These are phyloP conservation scores for Orientallactaga sibirica DNA, from an alignment of 2,797 vertebrate genomes.

Conservation along the genomic window DNA sequence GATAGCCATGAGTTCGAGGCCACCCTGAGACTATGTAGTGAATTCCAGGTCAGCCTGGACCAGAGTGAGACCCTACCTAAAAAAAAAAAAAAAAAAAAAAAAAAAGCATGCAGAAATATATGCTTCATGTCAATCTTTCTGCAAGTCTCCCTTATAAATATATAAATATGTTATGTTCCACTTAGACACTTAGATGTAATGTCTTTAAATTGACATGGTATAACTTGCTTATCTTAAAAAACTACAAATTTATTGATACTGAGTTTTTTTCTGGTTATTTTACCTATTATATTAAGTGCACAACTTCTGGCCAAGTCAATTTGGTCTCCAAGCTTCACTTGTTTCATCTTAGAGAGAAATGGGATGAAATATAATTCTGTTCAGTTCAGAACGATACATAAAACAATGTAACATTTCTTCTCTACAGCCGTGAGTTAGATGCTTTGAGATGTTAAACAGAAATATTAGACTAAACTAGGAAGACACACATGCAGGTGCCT, in stretches of 20 bases:
- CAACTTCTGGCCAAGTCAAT: neutral
- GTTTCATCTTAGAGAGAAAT: slow-evolving; percentile 36
- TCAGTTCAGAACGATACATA: neutral
- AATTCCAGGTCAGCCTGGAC: too few relatives aligned
- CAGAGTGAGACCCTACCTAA: too few relatives aligned
- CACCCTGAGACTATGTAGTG: too few relatives aligned
- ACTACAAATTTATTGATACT: neutral
- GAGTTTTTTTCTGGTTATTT: slow-evolving; percentile 35
- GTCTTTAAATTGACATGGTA: slow-evolving; percentile 13
- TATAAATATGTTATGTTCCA: neutral
- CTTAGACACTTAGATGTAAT: slow-evolving; percentile 29
- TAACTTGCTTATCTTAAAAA: neutral
- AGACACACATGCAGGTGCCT: too few relatives aligned
- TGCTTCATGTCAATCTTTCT: neutral
- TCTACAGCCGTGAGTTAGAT: neutral
- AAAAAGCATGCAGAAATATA: slow-evolving; percentile 8
- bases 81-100: too few relatives aligned
- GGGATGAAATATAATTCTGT: neutral
- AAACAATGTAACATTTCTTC: neutral
- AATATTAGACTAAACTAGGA: neutral
- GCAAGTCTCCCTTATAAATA: neutral
- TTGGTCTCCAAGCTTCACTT: slow-evolving; percentile 8
- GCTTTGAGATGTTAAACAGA: neutral
- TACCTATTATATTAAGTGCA: neutral
- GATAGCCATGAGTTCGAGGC: too few relatives aligned